Evolutionary conservation across 2,888 invertebrate genomes (phyloP), one percentile per base, ranked within the genome.

Genomic region (Thymelicus acteon): DNA sequence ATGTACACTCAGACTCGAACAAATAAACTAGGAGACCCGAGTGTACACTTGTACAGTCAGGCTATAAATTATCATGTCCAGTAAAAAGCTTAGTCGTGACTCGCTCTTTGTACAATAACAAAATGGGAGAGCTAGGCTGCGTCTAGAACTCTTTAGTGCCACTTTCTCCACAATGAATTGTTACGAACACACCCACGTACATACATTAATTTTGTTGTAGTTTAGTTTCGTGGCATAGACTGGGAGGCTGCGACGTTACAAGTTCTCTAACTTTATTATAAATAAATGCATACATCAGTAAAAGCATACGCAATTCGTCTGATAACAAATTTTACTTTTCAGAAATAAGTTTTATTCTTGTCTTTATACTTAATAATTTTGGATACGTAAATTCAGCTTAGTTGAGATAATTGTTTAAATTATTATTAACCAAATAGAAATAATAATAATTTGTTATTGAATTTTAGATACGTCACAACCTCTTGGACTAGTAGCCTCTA

Each of bases 121-220:
- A 60, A 67, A 39, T 48, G 57, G 62, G 68, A 69, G 57, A 62
- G 68, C 62, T 62, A 68, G 54, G 68, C 31, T 52, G 54, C 39
- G 68, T 68, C 44, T 68, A 57, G 52, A 68, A 61, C 60, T 37
- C 15, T 44, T 57, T 57, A 48, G n/a, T 48, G 37, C 15, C 15
- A 68, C 68, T 68, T 68, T 68, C 62, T 37, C 68, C 10, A 7
- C 44, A 61, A 44, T 31, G 31, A 37, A 52, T 67, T 67, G 58
- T 49, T 63, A 49, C 31, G 19, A 31, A 54, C 40, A 52, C 67
- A 54, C 61, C 67, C 61, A 67, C 67, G 39, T 40, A 8, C 44
- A 54, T 44, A 61, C 40, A 54, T 40, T 47, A n/a, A 52, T 39
- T 44, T 61, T 61, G 60, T n/a, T 57, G 60, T 40, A 60, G 24